Evolutionary conservation across 2,797 vertebrate genomes (phyloP), one percentile per base, ranked within the genome.

Genomic region (Gouania willdenowi): DNA sequence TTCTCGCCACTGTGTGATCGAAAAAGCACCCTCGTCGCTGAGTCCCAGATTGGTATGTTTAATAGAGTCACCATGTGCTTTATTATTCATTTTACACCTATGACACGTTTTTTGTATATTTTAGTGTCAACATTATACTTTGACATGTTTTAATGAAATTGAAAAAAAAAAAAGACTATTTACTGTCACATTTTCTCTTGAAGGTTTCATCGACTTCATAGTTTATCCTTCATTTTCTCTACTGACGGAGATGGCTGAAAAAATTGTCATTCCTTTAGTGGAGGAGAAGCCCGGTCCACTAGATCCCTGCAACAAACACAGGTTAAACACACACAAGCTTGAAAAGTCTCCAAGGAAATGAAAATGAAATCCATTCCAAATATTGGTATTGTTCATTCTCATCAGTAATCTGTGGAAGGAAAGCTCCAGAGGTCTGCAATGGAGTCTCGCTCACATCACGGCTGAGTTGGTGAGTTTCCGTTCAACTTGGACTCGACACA

Each of bases 191-290:
- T 40, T 44, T 50, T 6, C 13, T 56, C 8, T 25, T 36, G 4
- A 75, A 97, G 94, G 94, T 6, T 97, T 97, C 69, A 96, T 97
- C 0, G 93, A 97, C 58, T 95, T 96, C 71, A 97, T 97, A 3
- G 93, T 97, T 71, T 93, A 94, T 40, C 94, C 94, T 4, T 95
- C 94, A 0, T 96, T 97, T 82, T 94, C 91, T 9, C 88, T 97
- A 52, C 76, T 97, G 74, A 95, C 91, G 0, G 94, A 97, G 4
- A 91, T 96, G 86, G 91, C 94, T 0, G 92, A 97, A 77, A 94
- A 94, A 82, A 90, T 94, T 13, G 88, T 97, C 52, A 91, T 93
- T 47, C 93, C 94, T 1, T 31, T 88, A 31, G 74, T 81, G 3
- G 92, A 95, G 37, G 92, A 95, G 44, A 87, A 86, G 38, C 84